Evolutionary conservation across 2,888 invertebrate genomes (phyloP), one percentile per base, ranked within the genome.

Genomic region (Petrophora chlorosata): DNA sequence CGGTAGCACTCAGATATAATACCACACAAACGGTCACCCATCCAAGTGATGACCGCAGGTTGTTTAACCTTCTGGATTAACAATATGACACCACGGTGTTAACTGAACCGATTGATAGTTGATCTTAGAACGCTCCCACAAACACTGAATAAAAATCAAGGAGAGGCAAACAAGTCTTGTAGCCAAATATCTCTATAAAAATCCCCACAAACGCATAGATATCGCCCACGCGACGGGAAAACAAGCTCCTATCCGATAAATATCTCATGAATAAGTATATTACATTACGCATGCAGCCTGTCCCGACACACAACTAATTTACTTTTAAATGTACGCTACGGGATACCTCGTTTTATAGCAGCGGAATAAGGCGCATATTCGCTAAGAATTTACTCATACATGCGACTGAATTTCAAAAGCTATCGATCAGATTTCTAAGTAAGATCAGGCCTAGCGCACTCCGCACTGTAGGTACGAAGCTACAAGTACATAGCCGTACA

Each of bases 251-350:
- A 39, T 34, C 38, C 75, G 73, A 80, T 81, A 80, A 82, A 77
- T 76, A 77, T 76, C 83, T 83, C 83, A 85, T 85, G 83, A 85
- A 85, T 85, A 85, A 75, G 72, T 77, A 82, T 82, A 82, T 80
- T 78, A 79, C 82, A 82, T 83, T 80, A 82, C 65, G 76, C 73
- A 79, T 79, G 78, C 81, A 56, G 51, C 49, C 57, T 57, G 56
- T 61, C 59, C 51, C 60, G 57, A 58, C 56, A 59, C 50, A 65
- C 67, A 68, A 65, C 65, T 71, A 68, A 71, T 65, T 71, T 68
- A 63, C 59, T 70, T 65, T 68, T 67, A 65, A 65, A 59, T 59
- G 55, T 56, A 17, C 29, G 33, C 43, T 43, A 39, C 23, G 39
- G 43, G 14, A 40, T 12, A 25, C 41, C 30, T 59, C 44, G 26